Evolutionary conservation across 2,797 vertebrate species (phyloP), one percentile per base, ranked within the genome.

Genomic region (Chelon labrosus): DNA sequence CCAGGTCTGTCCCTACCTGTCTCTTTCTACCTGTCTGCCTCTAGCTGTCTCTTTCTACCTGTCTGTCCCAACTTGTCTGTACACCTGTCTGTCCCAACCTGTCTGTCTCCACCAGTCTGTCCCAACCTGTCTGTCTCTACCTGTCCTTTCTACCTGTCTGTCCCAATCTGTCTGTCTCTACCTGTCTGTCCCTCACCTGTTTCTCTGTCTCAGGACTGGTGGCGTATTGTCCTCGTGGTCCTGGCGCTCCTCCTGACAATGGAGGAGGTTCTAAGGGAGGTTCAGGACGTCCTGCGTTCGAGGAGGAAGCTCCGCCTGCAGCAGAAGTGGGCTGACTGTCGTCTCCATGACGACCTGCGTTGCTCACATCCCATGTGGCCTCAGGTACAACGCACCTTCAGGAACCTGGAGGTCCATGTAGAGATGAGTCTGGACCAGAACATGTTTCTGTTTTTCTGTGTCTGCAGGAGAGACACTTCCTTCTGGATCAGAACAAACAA

Each of bases 281-380:
- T 93, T 61, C 73, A 71, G 16, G 92, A 94, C 70, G 79, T 93
- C 4, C 1, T 66, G 19, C 62, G 56, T 12, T 94, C 92, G 3
- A 55, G 63, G 37, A 80, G 46, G 57, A 93, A 86, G 65, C 83
- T 89, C 27, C 65, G 20, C 44, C 72, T 62, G 50, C 89, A 88
- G 89, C 59, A 65, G 38, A 11, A 37, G 38, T 93, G 92, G 93
- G 75, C 62, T 1, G 54, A 85, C 20, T 41, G 37, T 14, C 86
- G 84, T 53, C 63, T 90, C 70, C 65, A 66, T 8, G 88, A 90
- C 0, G 93, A 94, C 67, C 72, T 93, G 66, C 31, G 6, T 49
- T 86, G 79, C 46, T 81, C 69, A 9, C 92, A 93, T 61, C 93
- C 93, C 17, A 93, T 94, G 93, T 94, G 93, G 92, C 92, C 92